These are phyloP conservation scores for Eubasilissa splendida DNA, from an alignment of 2,888 invertebrate genomes.

Conservation along the genomic window DNA sequence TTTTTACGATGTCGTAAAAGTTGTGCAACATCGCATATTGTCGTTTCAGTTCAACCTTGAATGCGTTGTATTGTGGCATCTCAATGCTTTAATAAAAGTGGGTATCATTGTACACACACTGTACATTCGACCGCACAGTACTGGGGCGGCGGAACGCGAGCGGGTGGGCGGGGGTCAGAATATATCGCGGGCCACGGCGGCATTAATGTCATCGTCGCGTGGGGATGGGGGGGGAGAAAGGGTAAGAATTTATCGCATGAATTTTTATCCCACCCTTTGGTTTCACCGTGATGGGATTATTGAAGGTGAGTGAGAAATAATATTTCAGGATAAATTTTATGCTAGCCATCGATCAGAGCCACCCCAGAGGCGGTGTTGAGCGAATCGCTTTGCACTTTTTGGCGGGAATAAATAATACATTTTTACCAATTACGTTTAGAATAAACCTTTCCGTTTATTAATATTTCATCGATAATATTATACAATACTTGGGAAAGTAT, in stretches of 20 bases:
- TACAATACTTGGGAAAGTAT: too few species aligned
- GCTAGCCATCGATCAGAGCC: conserved; percentile 19
- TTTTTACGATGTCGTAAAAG: too few species aligned
- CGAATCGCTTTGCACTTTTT: not conserved
- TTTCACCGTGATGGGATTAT: conserved; percentile 33
- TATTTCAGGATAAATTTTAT: conserved; percentile 24
- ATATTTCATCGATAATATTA: too few species aligned
- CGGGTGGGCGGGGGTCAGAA: not conserved
- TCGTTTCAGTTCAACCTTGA: too few species aligned
- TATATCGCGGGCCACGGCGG: not conserved
- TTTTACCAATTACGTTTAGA: too few species aligned
- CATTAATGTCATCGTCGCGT: not conserved
- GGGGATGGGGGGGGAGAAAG: not conserved
- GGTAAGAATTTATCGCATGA: conserved; percentile 33
- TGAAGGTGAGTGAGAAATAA: conserved; percentile 32
- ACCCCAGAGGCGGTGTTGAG: not conserved
- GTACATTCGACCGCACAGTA: too few species aligned
- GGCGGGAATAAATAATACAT: not conserved
- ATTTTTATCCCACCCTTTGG: conserved; percentile 23
- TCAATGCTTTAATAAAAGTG: too few species aligned
- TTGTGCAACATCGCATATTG: too few species aligned
- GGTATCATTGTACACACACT: too few species aligned
- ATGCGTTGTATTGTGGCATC: too few species aligned
- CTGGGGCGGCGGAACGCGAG: too few species aligned
- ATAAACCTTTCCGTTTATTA: too few species aligned